Conservation (phyloP, 2,113 vertebrate genomes). For the Scalopus aquaticus region DNA sequence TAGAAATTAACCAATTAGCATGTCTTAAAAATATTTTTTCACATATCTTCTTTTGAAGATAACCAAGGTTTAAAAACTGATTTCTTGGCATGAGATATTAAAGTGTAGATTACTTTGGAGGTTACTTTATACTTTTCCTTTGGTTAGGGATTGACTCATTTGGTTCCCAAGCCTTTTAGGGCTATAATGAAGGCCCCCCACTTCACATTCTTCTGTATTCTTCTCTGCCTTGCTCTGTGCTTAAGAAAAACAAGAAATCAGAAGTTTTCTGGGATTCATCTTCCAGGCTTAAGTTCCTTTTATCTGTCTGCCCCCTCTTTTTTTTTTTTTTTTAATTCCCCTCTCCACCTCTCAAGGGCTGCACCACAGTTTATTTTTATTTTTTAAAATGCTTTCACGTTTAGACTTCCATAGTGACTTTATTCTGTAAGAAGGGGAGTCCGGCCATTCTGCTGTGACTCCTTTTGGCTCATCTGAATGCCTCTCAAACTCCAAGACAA, state of each 20-base stretch:
- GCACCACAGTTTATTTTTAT: background rate
- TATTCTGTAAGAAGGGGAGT: background rate
- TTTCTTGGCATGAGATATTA: background rate
- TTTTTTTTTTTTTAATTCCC: background rate
- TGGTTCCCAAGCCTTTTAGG: background rate
- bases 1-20: slow-evolving; percentile 20
- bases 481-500: background rate
- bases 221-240: background rate
- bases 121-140: background rate
- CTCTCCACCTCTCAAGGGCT: background rate
- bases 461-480: background rate
- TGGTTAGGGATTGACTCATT: background rate
- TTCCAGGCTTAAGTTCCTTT: background rate
- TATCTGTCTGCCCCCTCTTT: too few relatives aligned
- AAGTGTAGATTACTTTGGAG: background rate
- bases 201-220: background rate
- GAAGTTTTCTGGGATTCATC: background rate
- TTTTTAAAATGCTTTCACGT: background rate
- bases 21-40: slow-evolving; percentile 21
- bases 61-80: background rate
- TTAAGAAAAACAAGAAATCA: background rate
- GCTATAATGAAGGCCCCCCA: background rate
- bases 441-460: background rate
- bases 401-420: background rate
- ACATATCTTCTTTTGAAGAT: slow-evolving; percentile 9